Evolutionary conservation across 2,888 invertebrate species (phyloP).

Genomic region (Aleiodes alternator): DNA sequence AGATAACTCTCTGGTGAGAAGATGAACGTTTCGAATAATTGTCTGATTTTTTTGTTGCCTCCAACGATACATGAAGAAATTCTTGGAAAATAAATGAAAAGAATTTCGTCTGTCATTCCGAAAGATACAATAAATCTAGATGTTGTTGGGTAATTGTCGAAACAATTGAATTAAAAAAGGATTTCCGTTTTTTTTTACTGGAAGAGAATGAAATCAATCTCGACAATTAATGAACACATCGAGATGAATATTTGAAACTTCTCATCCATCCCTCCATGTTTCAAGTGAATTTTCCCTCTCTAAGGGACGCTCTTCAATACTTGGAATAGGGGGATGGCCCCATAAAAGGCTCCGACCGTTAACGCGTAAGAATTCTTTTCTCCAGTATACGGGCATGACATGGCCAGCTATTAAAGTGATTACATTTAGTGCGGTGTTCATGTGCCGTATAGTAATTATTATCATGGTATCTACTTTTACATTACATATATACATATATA

Average conservation of each 20-base stretch:
- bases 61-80: too few relatives aligned
- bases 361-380: slow-evolving; percentile 43
- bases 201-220: neutral
- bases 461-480: slow-evolving; percentile 57
- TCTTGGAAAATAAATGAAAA: too few relatives aligned
- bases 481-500: slow-evolving; percentile 61
- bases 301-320: slow-evolving; percentile 29
- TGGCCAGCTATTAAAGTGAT: slow-evolving; percentile 71
- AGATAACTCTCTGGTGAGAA: slow-evolving; percentile 4
- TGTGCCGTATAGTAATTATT: slow-evolving; percentile 70
- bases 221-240: neutral
- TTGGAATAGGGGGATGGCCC: slow-evolving; percentile 45
- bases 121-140: neutral
- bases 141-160: neutral
- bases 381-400: slow-evolving; percentile 58
- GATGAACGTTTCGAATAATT: slow-evolving; percentile 31
- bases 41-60: neutral
- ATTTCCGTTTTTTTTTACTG: neutral
- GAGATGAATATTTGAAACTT: slow-evolving; percentile 1
- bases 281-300: neutral
- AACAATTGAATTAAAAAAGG: neutral
- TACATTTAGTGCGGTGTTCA: slow-evolving; percentile 61
- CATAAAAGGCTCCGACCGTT: slow-evolving; percentile 51
- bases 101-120: neutral
- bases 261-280: slow-evolving; percentile 3